Evolutionary conservation across 2,888 invertebrate genomes (phyloP).

Genomic region (Cenopis cana): DNA sequence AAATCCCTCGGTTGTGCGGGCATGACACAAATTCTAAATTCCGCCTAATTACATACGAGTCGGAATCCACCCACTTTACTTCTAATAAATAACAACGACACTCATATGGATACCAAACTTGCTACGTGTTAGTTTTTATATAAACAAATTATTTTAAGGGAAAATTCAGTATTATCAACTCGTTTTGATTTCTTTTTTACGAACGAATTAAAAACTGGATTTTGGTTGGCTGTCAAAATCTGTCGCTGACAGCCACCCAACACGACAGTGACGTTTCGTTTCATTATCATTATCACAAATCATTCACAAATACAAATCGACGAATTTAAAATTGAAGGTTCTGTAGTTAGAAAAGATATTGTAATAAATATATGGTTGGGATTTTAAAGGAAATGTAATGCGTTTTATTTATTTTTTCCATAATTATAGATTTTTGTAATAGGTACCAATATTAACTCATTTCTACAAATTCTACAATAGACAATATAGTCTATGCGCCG

Average conservation of each 20-base stretch:
- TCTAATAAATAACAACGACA: slow-evolving; percentile 44
- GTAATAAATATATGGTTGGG: background rate
- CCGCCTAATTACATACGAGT: slow-evolving; percentile 54
- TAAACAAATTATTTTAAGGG: slow-evolving; percentile 16
- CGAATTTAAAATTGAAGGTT: background rate
- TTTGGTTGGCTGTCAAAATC: slow-evolving; percentile 64
- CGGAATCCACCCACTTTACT: slow-evolving; percentile 77
- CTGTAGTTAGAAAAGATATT: background rate
- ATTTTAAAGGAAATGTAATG: background rate
- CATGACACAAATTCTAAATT: slow-evolving; percentile 74
- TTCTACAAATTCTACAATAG: slow-evolving; percentile 24
- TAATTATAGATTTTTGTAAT: background rate
- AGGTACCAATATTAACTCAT: background rate
- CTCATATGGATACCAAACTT: slow-evolving; percentile 35
- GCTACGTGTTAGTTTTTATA: slow-evolving; percentile 7
- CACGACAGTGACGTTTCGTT: slow-evolving; percentile 63
- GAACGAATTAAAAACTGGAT: slow-evolving; percentile 59
- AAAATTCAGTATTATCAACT: slow-evolving; percentile 52
- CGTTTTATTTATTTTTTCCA: background rate
- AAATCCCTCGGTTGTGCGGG: slow-evolving; percentile 67
- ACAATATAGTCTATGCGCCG: slow-evolving; percentile 63
- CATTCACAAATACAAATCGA: background rate
- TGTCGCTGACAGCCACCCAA: slow-evolving; percentile 67
- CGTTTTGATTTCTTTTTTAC: slow-evolving; percentile 56
- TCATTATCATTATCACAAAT: slow-evolving; percentile 10